A percentile compares a stretch with the other conserved stretches of the same genome.
Conservation (phyloP, 2,888 invertebrate species). For the Ectemnius cavifrons region DNA sequence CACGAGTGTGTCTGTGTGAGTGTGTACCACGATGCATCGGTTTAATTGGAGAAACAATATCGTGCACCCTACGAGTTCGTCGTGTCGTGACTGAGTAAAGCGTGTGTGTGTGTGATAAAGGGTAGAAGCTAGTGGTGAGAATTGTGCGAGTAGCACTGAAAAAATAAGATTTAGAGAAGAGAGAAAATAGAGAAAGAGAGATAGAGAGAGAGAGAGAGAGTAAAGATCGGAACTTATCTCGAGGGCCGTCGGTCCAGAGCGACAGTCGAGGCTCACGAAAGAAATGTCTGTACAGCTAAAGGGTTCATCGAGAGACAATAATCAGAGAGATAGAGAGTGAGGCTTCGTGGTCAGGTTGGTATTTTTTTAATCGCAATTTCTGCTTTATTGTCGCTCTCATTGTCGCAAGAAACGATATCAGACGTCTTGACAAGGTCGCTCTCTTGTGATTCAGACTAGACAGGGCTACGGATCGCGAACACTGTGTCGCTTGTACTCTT, state of each 20-base stretch:
- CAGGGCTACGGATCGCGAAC: conserved; percentile 59
- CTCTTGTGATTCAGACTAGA: conserved; percentile 57
- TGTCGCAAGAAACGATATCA: conserved; percentile 33
- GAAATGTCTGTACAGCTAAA: conserved; percentile 19
- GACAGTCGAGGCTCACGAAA: conserved; percentile 53
- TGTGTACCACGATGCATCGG: conserved; percentile 30
- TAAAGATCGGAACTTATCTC: conserved; percentile 68
- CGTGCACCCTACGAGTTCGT: conserved; percentile 45
- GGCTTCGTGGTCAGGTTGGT: conserved; percentile 28
- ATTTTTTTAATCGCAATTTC: conserved; percentile 46
- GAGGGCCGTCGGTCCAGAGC: conserved; percentile 64
- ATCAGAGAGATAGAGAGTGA: conserved; percentile 32
- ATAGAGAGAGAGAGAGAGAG: conserved; percentile 24
- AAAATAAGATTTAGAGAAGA: conserved; percentile 26
- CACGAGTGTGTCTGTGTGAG: too few species aligned
- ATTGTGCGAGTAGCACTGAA: conserved; percentile 15
- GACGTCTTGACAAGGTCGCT: conserved; percentile 56
- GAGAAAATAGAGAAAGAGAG: conserved; percentile 24
- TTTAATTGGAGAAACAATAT: conserved; percentile 23
- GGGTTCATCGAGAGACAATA: conserved; percentile 35
- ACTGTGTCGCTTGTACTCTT: conserved; percentile 25
- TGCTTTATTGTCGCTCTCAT: conserved; percentile 67
- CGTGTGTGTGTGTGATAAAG: conserved; percentile 29
- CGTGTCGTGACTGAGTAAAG: conserved; percentile 44
- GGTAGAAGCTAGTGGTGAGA: conserved; percentile 22